These are phyloP conservation scores for Tiliqua scincoides DNA, from an alignment of 2,113 vertebrate genomes.

Conservation along the genomic window DNA sequence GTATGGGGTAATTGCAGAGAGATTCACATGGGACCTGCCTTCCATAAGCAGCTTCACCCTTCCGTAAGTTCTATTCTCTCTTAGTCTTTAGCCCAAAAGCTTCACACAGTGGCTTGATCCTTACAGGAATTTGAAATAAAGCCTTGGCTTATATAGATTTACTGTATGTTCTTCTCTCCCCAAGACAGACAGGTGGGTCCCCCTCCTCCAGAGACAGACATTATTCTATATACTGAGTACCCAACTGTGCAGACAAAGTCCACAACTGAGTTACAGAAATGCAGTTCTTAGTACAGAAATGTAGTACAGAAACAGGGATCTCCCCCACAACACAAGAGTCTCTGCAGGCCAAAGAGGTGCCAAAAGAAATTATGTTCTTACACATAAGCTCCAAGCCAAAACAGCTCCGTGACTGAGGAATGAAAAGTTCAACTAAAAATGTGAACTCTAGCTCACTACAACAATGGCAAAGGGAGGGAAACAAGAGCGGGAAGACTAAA, in stretches of 20 bases:
- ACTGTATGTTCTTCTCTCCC: neutral
- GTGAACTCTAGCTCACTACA: constrained; percentile 36
- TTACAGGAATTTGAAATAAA: neutral
- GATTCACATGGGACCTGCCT: too few species aligned
- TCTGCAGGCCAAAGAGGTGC: neutral
- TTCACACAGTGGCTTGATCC: neutral
- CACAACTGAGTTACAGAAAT: neutral
- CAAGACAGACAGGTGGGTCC: neutral
- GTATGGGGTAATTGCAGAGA: too few species aligned
- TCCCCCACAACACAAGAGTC: neutral
- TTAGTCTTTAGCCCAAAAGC: too few species aligned
- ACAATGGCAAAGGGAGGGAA: neutral
- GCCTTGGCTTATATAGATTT: neutral
- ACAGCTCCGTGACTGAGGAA: constrained; percentile 19
- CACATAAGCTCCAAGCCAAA: constrained; percentile 11
- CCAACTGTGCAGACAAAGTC: neutral
- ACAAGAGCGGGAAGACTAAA: constrained; percentile 27
- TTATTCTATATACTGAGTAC: neutral
- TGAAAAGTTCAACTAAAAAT: constrained; percentile 28
- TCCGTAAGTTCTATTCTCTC: too few species aligned
- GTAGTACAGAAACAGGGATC: neutral
- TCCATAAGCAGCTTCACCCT: too few species aligned
- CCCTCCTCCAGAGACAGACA: neutral
- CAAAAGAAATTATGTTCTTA: neutral
- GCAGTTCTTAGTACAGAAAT: too few species aligned